These are phyloP conservation scores for Aeoliscus strigatus DNA, from an alignment of 2,797 vertebrate genomes.

Conservation along the genomic window DNA sequence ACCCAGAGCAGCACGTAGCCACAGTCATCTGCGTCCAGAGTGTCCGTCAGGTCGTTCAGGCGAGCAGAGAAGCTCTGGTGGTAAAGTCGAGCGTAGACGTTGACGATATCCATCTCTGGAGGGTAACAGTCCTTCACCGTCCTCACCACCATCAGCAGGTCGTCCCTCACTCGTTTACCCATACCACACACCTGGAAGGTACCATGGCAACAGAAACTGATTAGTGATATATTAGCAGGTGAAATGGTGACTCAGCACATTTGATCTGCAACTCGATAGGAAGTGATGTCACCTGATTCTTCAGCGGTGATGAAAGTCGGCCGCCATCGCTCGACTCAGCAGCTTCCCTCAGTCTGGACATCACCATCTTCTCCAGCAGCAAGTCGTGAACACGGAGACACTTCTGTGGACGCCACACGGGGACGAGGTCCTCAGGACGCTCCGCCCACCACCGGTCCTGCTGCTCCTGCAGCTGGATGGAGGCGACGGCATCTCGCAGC, in stretches of 20 bases:
- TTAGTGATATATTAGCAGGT: too few species aligned
- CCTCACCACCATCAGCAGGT: conserved; percentile 76
- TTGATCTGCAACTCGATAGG: background rate
- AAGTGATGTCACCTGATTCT: conserved; percentile 35
- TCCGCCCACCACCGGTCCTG: conserved; percentile 67
- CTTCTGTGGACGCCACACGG: conserved; percentile 69
- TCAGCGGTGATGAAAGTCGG: conserved; percentile 62
- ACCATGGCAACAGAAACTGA: too few species aligned
- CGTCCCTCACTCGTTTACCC: conserved; percentile 78
- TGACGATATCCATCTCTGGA: conserved; percentile 75
- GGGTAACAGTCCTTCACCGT: conserved; percentile 77
- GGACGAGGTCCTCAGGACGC: conserved; percentile 14
- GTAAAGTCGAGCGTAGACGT: conserved; percentile 77
- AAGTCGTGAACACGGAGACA: conserved; percentile 74
- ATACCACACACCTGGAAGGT: conserved; percentile 66
- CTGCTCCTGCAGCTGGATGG: conserved; percentile 77
- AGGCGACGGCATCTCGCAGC: conserved; percentile 73
- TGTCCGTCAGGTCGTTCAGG: conserved; percentile 52
- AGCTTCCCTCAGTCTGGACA: conserved; percentile 60
- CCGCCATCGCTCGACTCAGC: background rate
- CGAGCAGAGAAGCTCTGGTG: conserved; percentile 74
- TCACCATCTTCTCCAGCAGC: conserved; percentile 63
- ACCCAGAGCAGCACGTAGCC: conserved; percentile 82
- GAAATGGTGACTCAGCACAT: too few species aligned
- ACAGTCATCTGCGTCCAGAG: conserved; percentile 71